Evolutionary conservation across 1,140 invertebrate species (phyloP), one percentile per base, ranked within the genome.

Genomic region (Lepidurus arcticus): DNA sequence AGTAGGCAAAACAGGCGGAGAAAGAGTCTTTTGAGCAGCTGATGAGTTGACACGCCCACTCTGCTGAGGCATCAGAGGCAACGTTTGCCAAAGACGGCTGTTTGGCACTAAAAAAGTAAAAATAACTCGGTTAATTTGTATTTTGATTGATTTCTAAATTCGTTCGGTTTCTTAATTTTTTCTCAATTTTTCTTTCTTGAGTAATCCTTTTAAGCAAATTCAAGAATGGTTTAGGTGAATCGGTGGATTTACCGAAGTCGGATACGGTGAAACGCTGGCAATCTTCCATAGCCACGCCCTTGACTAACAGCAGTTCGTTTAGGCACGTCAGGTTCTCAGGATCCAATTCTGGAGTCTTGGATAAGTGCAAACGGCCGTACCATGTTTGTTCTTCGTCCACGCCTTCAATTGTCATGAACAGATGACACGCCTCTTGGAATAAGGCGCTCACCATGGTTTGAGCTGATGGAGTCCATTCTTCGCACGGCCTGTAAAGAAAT

Each of bases 401-500:
- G 6, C 53, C 53, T 65, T 65, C 53, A 65, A 65, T 21, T 7
- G 13, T n/a, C 21, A 65, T 16, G 13, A 65, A 65, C 1, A 21
- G 16, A 21, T 13, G 21, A n/a, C 53, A 65, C 1, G 16, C 16
- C 21, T 65, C 21, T 16, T 65, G 4, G 53, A 65, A 65, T n/a
- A 65, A 65, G 53, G 16, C 21, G 13, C 53, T 65, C 6, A 7
- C 16, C 53, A 13, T n/a, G 16, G 7, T 21, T 65, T 65, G 53
- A 21, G 53, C n/a, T 7, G 53, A 65, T n/a, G n/a, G 53, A 65
- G 53, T 65, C 53, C 53, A 65, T 65, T 65, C n/a, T n/a, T 65
- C 6, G 21, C 53, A 65, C 5, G 53, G 53, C 21, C 53, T 65
- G 0, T 65, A n/a, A 65, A 6, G 10, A 16, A 47, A 47, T 7